phyloP scores from a whole-genome alignment of 2,797 vertebrate species.

The Atherinosoma microstoma region DNA sequence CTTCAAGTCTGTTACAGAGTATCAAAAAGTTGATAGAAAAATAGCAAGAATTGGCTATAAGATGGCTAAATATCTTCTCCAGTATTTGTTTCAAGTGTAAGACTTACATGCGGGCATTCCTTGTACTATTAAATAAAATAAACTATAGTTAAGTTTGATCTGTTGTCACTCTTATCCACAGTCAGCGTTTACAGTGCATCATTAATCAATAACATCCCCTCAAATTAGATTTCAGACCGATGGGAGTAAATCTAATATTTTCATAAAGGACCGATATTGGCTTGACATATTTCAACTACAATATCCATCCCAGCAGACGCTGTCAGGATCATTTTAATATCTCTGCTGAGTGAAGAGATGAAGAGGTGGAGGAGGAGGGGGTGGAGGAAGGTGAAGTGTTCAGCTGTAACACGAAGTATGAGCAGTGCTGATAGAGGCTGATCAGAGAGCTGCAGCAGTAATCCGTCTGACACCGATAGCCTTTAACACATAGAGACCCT shows the following conservation, averaged over 20 bases:
- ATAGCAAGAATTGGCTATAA: background rate
- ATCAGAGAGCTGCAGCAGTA: conserved; percentile 53
- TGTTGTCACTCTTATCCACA: background rate
- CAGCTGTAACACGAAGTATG: conserved; percentile 31
- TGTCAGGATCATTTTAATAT: conserved; percentile 25
- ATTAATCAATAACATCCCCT: conserved; percentile 2
- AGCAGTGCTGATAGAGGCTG: conserved; percentile 46
- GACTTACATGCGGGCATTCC: background rate
- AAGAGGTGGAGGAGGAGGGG: background rate
- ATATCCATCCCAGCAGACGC: conserved; percentile 14
- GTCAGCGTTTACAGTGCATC: background rate
- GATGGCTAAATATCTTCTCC: background rate
- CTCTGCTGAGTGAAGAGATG: conserved; percentile 16
- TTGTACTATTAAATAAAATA: background rate
- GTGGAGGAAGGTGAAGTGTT: conserved; percentile 29
- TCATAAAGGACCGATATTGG: background rate
- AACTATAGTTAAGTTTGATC: conserved; percentile 4
- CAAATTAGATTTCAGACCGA: background rate
- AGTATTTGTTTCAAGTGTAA: background rate
- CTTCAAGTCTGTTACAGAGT: background rate
- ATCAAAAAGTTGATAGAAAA: background rate
- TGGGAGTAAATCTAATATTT: background rate
- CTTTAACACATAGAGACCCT: conserved; percentile 30
- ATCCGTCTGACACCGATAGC: conserved; percentile 54
- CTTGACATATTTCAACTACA: conserved; percentile 8